phyloP scores from a whole-genome alignment of 2,113 vertebrate genomes.

The Damaliscus lunatus region DNA sequence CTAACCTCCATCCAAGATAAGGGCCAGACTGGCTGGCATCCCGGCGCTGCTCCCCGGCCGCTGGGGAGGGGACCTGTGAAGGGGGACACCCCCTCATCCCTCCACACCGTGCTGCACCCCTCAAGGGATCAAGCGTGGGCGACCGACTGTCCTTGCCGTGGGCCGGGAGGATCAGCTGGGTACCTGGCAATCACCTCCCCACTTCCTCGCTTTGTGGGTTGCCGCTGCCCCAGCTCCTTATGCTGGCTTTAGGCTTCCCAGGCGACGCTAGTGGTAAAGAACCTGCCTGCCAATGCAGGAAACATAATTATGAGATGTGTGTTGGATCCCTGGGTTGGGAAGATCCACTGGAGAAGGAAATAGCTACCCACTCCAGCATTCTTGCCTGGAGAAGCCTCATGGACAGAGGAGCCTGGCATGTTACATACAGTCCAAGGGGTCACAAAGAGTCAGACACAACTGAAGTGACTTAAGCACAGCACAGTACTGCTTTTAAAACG shows the following conservation, averaged over 20 bases:
- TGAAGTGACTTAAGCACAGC: not conserved
- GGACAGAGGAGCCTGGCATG: no score
- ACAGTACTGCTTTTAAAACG: not conserved
- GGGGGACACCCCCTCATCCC: not conserved
- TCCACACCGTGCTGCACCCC: fast-evolving
- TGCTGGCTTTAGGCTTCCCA: not conserved
- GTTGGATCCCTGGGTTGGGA: no score
- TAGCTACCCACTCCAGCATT: no score
- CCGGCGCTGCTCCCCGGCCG: not conserved
- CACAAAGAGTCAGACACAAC: no score
- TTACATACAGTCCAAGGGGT: not conserved
- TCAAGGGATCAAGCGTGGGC: not conserved
- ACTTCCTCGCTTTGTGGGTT: not conserved
- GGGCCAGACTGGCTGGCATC: not conserved
- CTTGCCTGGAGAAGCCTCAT: no score
- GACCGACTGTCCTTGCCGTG: fast-evolving
- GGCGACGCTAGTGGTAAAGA: no score
- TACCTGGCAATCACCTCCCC: fast-evolving
- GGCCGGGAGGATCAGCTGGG: not conserved
- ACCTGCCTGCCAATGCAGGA: not conserved
- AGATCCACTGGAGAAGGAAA: no score
- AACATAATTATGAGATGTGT: not conserved
- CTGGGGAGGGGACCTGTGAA: fast-evolving
- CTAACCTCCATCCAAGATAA: not conserved
- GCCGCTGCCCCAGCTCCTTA: fast-evolving